Evolutionary conservation across 2,888 invertebrate genomes (phyloP), one percentile per base, ranked within the genome.

Genomic region (Clostera curtula): DNA sequence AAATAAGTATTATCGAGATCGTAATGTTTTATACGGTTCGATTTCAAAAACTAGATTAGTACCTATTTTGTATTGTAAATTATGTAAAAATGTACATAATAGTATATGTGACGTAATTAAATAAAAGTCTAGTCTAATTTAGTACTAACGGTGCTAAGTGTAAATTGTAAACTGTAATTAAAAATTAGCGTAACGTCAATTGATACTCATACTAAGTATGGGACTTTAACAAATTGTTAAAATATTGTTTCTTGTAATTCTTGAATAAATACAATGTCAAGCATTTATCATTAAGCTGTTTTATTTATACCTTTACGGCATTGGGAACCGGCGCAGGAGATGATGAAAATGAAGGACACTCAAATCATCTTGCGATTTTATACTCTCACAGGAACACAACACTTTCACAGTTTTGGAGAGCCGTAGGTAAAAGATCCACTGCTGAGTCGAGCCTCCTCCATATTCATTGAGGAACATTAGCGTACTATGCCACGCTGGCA

Each of bases 71-170:
- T 29, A 45, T 18, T 47, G 50, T 49, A 53, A 22, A 39, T 31
- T 49, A 43, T 71, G 70, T 71, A 58, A 57, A 66, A 62, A 56
- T 64, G 63, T 71, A 68, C 48, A 71, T 69, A 71, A 41, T 34
- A 33, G 27, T 27, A 23, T 32, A 52, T 51, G 58, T 54, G 41
- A 61, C 48, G 53, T 67, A 65, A 61, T 58, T 63, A 56, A 58
- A 61, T 54, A 20, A 19, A 63, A 63, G 50, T 82, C 82, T 83
- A 83, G 82, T 83, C 82, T 82, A 74, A 80, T 45, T 76, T 82
- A 82, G 79, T 60, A 69, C 65, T 82, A 79, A 76, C 67, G 82
- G 82, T 83, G 82, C 82, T 83, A 80, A 82, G 82, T 62, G 79
- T 80, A 80, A 51, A 67, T 68, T 56, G 58, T 49, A 51, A 56